These are phyloP conservation scores for Synanthedon formicaeformis DNA, from an alignment of 2,888 invertebrate genomes.

Conservation along the genomic window DNA sequence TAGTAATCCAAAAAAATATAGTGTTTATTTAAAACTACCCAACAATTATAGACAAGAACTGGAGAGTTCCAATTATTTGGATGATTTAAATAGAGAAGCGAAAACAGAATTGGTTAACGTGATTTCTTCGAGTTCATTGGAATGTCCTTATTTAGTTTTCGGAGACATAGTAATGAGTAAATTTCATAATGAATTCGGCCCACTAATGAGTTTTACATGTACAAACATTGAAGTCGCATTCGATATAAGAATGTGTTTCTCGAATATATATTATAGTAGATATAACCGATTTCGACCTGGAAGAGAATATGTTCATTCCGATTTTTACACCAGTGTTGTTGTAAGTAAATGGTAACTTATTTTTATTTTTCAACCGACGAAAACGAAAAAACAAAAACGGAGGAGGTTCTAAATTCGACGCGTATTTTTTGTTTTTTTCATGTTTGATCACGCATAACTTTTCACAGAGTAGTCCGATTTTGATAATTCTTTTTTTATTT, in stretches of 20 bases:
- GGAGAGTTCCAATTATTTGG: constrained; percentile 12
- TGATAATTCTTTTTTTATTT: no score
- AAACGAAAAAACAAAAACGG: no score
- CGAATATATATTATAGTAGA: constrained; percentile 28
- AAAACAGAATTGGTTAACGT: constrained; percentile 20
- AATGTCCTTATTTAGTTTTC: constrained; percentile 24
- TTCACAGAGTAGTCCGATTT: no score
- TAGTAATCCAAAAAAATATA: constrained; percentile 12
- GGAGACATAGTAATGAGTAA: constrained; percentile 25
- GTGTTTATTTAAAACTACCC: constrained; percentile 37
- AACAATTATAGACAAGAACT: constrained; percentile 24
- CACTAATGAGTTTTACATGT: constrained; percentile 29
- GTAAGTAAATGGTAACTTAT: constrained; percentile 19
- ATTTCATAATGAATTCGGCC: constrained; percentile 28
- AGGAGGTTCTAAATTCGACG: no score
- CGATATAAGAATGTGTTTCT: constrained; percentile 38
- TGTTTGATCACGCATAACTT: no score
- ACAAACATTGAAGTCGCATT: constrained; percentile 23
- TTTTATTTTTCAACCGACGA: no score
- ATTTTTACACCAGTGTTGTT: constrained; percentile 36
- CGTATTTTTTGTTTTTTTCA: no score
- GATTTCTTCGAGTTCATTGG: constrained; percentile 31
- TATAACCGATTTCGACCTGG: constrained; percentile 12
- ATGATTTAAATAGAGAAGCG: constrained; percentile 19
- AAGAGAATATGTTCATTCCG: constrained; percentile 25